Conservation (phyloP, 1,140 invertebrate species). For the Drosophila ohnishii region DNA sequence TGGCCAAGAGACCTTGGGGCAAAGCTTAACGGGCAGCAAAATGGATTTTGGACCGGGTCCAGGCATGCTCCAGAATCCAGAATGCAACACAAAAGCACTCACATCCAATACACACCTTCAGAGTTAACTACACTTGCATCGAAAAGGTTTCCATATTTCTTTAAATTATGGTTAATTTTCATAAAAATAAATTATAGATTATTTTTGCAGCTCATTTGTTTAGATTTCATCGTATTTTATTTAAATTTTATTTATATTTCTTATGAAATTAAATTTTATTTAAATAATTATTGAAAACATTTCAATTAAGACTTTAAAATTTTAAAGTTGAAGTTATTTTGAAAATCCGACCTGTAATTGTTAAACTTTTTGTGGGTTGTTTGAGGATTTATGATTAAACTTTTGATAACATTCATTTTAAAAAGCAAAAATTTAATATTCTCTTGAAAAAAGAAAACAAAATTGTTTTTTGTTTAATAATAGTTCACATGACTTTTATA, state of each 20-base stretch:
- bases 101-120: constrained; percentile 11
- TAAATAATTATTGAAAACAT: no score
- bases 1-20: constrained; percentile 41
- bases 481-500: background rate
- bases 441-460: background rate
- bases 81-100: constrained; percentile 28
- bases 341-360: no score
- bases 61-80: constrained; percentile 25
- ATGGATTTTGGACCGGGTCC: constrained; percentile 53
- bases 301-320: background rate
- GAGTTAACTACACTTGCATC: background rate
- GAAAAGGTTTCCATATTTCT: background rate
- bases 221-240: background rate
- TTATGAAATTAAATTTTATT: no score
- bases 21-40: constrained; percentile 60
- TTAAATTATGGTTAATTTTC: no score
- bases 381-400: background rate
- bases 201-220: background rate
- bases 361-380: background rate
- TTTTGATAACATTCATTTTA: background rate
- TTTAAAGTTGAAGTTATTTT: background rate
- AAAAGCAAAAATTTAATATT: background rate
- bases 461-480: background rate
- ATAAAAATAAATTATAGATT: background rate
- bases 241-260: no score